Percentiles rank a stretch among this genome's conserved stretches.
Evolutionary conservation across 1,140 invertebrate genomes (phyloP).

Genomic region (Ectropis grisescens): DNA sequence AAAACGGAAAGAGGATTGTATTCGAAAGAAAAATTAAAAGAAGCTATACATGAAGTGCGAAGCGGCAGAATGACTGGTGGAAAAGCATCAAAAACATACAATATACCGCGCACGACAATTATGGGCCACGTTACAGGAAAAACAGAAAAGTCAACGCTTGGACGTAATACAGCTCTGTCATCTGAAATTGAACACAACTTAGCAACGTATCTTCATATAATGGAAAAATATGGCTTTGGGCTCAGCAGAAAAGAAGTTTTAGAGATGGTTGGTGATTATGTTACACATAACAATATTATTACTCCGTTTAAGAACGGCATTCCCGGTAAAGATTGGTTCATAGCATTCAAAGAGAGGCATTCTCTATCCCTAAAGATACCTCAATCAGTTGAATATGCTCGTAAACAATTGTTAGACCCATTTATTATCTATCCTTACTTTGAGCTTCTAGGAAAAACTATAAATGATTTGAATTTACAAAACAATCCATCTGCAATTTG

Average conservation of each 20-base stretch:
- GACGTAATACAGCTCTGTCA: constrained; percentile 3
- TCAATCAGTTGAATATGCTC: constrained; percentile 33
- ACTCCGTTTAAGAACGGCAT: constrained; percentile 35
- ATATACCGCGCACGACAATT: constrained; percentile 19
- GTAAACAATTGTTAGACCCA: constrained; percentile 28
- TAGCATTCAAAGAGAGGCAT: constrained; percentile 30
- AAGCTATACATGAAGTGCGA: no score
- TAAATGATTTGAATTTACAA: constrained; percentile 16
- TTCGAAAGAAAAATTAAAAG: no score
- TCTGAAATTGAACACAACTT: constrained; percentile 19
- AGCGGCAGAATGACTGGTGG: constrained; percentile 6
- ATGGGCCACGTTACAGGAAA: constrained; percentile 3
- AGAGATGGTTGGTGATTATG: constrained; percentile 23
- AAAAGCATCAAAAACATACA: constrained; percentile 11
- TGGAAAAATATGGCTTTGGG: constrained; percentile 35
- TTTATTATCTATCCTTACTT: constrained; percentile 25
- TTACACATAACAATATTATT: constrained; percentile 24
- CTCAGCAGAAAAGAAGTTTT: constrained; percentile 29
- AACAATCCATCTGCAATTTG: constrained; percentile 21
- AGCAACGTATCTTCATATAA: constrained; percentile 15
- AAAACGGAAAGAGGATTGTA: no score
- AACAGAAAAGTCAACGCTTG: constrained; percentile 4
- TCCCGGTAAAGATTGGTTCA: constrained; percentile 46
- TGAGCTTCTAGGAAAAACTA: constrained; percentile 16
- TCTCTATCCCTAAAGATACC: constrained; percentile 38